Percentiles rank a stretch among this genome's conserved stretches.
Evolutionary conservation across 1,140 invertebrate species (phyloP).

Genomic region (Phymorhynchus buccinoides): DNA sequence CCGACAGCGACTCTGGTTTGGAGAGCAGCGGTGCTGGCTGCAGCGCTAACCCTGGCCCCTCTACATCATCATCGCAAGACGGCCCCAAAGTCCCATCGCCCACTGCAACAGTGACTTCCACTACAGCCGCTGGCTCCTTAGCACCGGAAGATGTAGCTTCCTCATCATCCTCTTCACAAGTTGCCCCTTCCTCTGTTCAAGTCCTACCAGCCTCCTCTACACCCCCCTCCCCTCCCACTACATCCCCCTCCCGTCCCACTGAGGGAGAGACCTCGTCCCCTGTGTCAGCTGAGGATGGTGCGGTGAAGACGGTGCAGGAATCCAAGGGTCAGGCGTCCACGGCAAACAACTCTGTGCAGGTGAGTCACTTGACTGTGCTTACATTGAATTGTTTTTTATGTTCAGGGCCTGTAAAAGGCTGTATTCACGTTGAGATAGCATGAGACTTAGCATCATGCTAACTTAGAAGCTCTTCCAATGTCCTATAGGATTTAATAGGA

Average conservation of each 20-base stretch:
- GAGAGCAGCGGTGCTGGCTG: neutral
- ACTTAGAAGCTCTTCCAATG: too few species aligned
- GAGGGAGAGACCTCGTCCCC: neutral
- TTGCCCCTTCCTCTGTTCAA: neutral
- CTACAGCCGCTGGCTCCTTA: neutral
- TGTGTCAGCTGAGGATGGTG: neutral
- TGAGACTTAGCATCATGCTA: too few species aligned
- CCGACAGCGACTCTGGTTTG: constrained; percentile 47
- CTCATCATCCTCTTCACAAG: neutral
- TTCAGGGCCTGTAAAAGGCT: too few species aligned
- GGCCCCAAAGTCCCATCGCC: too few species aligned
- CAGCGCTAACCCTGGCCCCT: neutral
- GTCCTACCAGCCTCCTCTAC: neutral
- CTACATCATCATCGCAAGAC: too few species aligned
- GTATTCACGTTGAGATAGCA: too few species aligned
- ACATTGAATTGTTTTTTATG: too few species aligned
- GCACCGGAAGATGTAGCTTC: neutral
- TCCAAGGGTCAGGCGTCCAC: neutral
- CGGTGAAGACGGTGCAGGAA: neutral
- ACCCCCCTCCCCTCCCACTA: neutral
- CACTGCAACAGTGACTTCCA: too few species aligned
- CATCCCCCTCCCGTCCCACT: neutral
- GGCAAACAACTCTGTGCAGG: neutral
- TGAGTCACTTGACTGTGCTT: too few species aligned
- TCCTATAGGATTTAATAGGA: too few species aligned